Evolutionary conservation across 2,888 invertebrate species (phyloP), one percentile per base, ranked within the genome.

Genomic region (Hirtodrosophila alboralis): DNA sequence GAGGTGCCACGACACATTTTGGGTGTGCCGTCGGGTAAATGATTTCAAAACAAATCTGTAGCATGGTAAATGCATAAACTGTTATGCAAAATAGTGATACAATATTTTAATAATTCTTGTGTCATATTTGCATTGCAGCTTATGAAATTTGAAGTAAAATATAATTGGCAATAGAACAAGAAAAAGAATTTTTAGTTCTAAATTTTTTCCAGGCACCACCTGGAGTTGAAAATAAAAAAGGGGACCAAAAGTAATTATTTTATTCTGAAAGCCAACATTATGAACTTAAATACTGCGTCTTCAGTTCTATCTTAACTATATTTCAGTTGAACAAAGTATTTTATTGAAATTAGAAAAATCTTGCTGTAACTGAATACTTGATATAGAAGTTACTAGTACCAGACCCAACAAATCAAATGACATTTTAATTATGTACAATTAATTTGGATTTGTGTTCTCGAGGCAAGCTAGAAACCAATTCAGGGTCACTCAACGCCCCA

Each of bases 401-500:
- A 56, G 31, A 23, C 9, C 27, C 10, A 38, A 10, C 13, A 30
- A 49, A 51, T 40, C 14, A 56, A 68, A 48, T 60, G 41, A 49
- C 36, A 71, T 65, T 71, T 71, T 62, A 64, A 62, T 68, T 56
- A 45, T 43, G 40, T 49, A 34, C 31, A 51, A 44, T 67, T 38
- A 28, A 49, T 36, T 57, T 23, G 34, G 36, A 4, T 36, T 41
- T 61, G 38, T 49, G 57, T 44, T 74, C 51, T 65, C 33, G 44
- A 63, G 41, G 30, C 38, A 18, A 54, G 34, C 41, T 36, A 54
- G 44, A 58, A 64, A 61, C 44, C 13, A 41, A 63, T 71, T 84
- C 79, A 80, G 64, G 85, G 83, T 66, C 72, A 51, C 40, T 37
- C 45, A 58, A 77, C 79, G 75, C 64, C 83, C 64, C 37, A 53